These are phyloP conservation scores for Fistularia tabacaria DNA, from an alignment of 2,797 vertebrate species.

Conservation along the genomic window DNA sequence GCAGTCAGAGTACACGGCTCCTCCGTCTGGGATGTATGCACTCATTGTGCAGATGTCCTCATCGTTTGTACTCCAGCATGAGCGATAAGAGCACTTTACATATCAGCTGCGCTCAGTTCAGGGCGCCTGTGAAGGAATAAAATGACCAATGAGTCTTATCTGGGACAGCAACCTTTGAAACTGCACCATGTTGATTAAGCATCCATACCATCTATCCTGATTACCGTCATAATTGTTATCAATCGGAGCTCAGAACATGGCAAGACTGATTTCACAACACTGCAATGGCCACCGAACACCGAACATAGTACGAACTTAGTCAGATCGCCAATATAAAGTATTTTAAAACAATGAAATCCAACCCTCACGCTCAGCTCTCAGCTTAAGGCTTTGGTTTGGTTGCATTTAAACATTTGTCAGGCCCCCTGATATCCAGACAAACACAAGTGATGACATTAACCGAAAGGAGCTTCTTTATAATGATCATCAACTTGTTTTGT, in stretches of 20 bases:
- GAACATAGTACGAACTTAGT: not conserved
- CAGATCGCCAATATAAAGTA: too few relatives aligned
- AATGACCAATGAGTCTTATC: conserved; percentile 57
- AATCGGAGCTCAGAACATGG: conserved; percentile 20
- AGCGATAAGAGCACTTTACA: conserved; percentile 34
- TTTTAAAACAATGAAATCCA: not conserved
- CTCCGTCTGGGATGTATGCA: not conserved
- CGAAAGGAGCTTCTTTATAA: conserved; percentile 7
- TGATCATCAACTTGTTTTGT: conserved; percentile 13
- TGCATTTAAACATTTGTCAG: not conserved
- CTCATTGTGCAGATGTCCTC: conserved; percentile 14
- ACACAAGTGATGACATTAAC: not conserved
- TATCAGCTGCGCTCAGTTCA: conserved; percentile 35
- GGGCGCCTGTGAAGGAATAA: conserved; percentile 34
- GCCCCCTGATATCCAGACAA: not conserved
- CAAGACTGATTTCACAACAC: conserved; percentile 17
- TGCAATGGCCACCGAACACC: not conserved
- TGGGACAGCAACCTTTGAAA: conserved; percentile 66
- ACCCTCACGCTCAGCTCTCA: too few relatives aligned
- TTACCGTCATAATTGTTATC: conserved; percentile 51
- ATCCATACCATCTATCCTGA: conserved; percentile 21
- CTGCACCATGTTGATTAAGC: conserved; percentile 41
- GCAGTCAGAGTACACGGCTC: not conserved
- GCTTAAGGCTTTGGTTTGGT: too few relatives aligned
- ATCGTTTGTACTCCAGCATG: conserved; percentile 18